Evolutionary conservation across 1,140 invertebrate species (phyloP).

Genomic region (Chrysomallon squamiferum): DNA sequence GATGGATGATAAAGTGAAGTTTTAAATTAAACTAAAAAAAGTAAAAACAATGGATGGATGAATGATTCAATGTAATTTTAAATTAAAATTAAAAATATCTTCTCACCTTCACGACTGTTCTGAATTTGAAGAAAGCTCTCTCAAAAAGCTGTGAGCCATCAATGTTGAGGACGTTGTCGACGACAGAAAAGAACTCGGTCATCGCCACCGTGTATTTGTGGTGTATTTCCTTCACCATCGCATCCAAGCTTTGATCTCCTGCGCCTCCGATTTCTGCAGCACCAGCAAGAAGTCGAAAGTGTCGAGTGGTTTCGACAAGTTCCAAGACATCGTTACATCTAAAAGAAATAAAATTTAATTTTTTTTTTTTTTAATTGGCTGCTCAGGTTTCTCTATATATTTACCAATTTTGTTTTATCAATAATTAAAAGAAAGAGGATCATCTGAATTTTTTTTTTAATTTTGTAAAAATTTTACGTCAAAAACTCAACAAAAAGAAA

Average conservation of each 20-base stretch:
- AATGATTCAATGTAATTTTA: too few species aligned
- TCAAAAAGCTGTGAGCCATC: conserved; percentile 61
- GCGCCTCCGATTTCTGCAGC: conserved; percentile 62
- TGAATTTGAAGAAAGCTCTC: conserved; percentile 60
- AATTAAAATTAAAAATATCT: too few species aligned
- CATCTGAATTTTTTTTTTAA: too few species aligned
- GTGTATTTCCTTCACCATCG: conserved; percentile 62
- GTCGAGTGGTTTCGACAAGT: conserved; percentile 60
- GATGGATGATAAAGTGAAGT: too few species aligned
- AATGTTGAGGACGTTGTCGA: conserved; percentile 59
- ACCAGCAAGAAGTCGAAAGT: conserved; percentile 60
- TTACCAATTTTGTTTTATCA: too few species aligned
- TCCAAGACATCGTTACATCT: conserved; percentile 64
- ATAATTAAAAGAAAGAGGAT: too few species aligned
- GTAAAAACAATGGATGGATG: too few species aligned
- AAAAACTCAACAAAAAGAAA: too few species aligned
- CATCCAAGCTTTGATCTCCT: conserved; percentile 58
- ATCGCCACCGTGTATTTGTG: conserved; percentile 54
- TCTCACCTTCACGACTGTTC: conserved; percentile 60
- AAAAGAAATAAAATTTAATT: neutral
- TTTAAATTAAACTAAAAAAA: too few species aligned
- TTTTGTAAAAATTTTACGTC: too few species aligned
- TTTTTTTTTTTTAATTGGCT: too few species aligned
- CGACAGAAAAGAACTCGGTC: conserved; percentile 55
- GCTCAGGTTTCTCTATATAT: too few species aligned